Evolutionary conservation across 2,797 vertebrate genomes (phyloP), one percentile per base, ranked within the genome.

Genomic region (Miichthys miiuy): DNA sequence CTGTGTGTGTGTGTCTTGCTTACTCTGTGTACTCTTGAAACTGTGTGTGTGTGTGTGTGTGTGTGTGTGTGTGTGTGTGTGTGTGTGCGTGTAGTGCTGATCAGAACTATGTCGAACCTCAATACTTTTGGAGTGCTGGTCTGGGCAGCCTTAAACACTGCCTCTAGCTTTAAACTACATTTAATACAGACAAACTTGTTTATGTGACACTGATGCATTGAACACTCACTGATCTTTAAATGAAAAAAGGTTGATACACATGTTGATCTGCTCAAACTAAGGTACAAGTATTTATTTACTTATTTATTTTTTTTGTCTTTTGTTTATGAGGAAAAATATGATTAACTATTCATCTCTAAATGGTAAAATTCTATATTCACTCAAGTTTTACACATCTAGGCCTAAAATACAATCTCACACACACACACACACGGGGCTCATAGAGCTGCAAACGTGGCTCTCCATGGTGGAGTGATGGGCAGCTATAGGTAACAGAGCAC

Each of bases 1-100:
- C 52, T 23, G n/a, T 48, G 8, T 51, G 27, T 44, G 27, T 77
- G 58, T 42, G 10, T 41, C 14, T 66, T 20, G 17, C 25, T 63
- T 14, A 5, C 60, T 42, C 48, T 5, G 3, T 41, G 57, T 68
- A 11, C 34, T 44, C 50, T 52, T 65, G 27, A 27, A 30, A 30
- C 41, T 51, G n/a, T 10, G 20, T 67, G 27, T 13, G 18, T 54
- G 50, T 44, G 12, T 30, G 23, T 51, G 25, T 10, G 16, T 67
- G 27, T 13, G 17, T 54, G 58, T 44, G 12, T 44, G 44, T 2
- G 5, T 30, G 38, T 56, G 50, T 21, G 21, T 55, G 50, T 17
- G 46, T 56, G 25, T 47, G 38, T 68, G 50, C 41, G 47, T 65
- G 25, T 34, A 61, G 34, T 51, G 46, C 55, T 68, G 51, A 20